Percentiles rank a stretch among this genome's conserved stretches.
Evolutionary conservation across 2,113 vertebrate genomes (phyloP).

Genomic region (Eudyptes chrysolophus): DNA sequence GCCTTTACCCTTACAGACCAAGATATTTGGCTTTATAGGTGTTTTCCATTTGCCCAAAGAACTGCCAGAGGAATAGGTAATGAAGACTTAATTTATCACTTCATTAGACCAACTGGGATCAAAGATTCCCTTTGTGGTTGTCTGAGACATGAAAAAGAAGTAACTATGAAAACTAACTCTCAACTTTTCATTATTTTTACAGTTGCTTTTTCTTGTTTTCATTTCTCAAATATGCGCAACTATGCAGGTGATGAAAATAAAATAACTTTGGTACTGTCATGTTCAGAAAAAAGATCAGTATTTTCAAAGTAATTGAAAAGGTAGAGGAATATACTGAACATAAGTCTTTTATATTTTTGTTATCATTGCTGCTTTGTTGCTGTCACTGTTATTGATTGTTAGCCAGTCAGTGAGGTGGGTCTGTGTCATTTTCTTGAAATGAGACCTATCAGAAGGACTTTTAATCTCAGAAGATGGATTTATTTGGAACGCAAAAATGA

Average conservation of each 20-base stretch:
- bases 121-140: conserved; percentile 52
- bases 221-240: neutral
- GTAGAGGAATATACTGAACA: neutral
- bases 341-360: neutral
- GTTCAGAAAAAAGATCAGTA: neutral
- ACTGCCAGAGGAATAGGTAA: conserved; percentile 6
- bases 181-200: conserved; percentile 3
- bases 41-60: conserved; percentile 15
- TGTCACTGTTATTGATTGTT: neutral
- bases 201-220: conserved; percentile 25
- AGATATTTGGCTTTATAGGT: neutral
- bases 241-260: neutral
- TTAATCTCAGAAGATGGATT: neutral
- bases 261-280: neutral
- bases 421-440: neutral
- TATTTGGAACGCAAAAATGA: neutral
- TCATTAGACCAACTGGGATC: conserved; percentile 20
- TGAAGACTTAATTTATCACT: conserved; percentile 31
- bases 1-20: neutral
- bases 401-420: neutral
- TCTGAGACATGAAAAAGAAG: conserved; percentile 12
- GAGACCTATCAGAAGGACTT: neutral
- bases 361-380: neutral
- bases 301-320: neutral
- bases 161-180: neutral